phyloP scores from a whole-genome alignment of 2,113 vertebrate species.

The Corapipo altera region DNA sequence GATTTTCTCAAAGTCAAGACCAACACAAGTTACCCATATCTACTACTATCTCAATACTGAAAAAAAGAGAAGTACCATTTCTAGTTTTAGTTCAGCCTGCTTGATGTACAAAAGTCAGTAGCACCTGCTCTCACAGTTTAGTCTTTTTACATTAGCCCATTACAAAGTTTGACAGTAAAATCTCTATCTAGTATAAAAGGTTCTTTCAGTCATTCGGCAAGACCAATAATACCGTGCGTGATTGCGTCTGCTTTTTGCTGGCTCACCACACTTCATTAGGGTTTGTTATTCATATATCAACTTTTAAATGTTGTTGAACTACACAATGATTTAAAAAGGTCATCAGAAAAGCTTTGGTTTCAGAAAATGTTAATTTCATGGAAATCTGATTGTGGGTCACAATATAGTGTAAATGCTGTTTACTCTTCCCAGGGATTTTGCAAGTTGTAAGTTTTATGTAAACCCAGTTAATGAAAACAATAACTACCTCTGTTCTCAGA shows the following conservation, averaged over 20 bases:
- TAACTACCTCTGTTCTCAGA: background rate
- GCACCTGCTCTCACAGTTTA: background rate
- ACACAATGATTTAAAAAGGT: background rate
- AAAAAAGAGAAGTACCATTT: background rate
- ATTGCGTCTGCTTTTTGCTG: background rate
- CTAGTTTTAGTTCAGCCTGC: background rate
- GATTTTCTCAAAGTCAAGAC: background rate
- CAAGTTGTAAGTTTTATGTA: background rate
- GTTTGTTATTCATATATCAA: background rate
- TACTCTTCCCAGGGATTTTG: background rate
- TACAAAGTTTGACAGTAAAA: background rate
- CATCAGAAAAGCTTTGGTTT: background rate
- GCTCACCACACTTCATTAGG: slow-evolving; percentile 3
- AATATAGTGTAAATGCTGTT: background rate
- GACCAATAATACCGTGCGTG: background rate
- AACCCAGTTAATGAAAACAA: background rate
- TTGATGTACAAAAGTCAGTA: background rate
- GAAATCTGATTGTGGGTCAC: background rate
- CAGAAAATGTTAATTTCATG: background rate
- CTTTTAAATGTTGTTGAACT: background rate
- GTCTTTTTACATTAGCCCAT: background rate
- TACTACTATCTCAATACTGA: background rate
- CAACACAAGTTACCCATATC: background rate
- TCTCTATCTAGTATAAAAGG: background rate
- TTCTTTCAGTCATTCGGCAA: slow-evolving; percentile 8